These are phyloP conservation scores for Boleophthalmus pectinirostris DNA, from an alignment of 2,113 vertebrate genomes.

Conservation along the genomic window DNA sequence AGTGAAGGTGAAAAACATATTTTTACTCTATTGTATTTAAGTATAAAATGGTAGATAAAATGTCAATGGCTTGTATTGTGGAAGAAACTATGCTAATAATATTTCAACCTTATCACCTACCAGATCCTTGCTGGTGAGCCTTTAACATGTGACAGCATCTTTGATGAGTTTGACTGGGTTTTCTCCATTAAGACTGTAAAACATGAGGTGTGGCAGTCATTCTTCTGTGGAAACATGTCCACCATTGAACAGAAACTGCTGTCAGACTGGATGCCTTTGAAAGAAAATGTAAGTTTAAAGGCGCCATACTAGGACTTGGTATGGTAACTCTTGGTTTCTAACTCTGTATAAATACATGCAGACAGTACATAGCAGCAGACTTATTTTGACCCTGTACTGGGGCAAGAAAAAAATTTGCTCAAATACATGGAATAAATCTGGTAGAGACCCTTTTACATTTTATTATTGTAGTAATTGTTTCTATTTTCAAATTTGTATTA, in stretches of 20 bases:
- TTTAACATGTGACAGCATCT: conserved; percentile 51
- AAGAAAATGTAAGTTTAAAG: conserved; percentile 51
- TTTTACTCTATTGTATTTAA: background rate
- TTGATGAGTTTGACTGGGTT: conserved; percentile 63
- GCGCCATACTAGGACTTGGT: too few relatives aligned
- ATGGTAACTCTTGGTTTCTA: too few relatives aligned
- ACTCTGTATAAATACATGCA: too few relatives aligned
- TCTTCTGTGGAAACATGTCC: conserved; percentile 59
- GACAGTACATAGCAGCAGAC: too few relatives aligned
- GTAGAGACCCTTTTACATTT: background rate
- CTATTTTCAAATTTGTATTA: background rate
- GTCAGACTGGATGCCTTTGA: conserved; percentile 45
- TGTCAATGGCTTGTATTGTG: background rate
- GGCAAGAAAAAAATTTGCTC: too few relatives aligned
- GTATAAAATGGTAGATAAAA: background rate
- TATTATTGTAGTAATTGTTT: background rate
- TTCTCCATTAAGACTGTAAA: conserved; percentile 46
- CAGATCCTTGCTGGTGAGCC: conserved; percentile 26
- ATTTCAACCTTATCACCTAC: conserved; percentile 1
- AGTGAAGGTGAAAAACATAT: conserved; percentile 44
- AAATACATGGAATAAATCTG: too few relatives aligned
- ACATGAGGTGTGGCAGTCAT: conserved; percentile 40
- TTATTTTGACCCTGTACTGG: too few relatives aligned
- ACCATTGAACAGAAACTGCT: conserved; percentile 32
- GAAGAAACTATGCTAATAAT: background rate